Percentiles rank a stretch among this genome's conserved stretches.
Conservation (phyloP, 2,797 vertebrate species). For the Syndactyla subalaris region DNA sequence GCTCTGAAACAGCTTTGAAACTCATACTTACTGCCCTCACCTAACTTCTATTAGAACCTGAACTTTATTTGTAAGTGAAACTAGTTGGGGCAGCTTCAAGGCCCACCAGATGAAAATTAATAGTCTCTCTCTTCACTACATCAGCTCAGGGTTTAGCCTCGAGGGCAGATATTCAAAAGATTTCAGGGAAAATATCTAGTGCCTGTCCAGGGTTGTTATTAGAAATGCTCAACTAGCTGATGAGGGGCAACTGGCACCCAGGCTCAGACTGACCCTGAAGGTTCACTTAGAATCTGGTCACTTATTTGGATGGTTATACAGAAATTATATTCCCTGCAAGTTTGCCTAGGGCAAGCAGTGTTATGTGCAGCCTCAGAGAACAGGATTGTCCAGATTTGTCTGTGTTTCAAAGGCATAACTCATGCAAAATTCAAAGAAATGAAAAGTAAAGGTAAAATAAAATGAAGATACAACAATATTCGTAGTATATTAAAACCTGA, state of each 20-base stretch:
- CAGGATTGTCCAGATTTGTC: not conserved
- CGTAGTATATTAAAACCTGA: conserved; percentile 16
- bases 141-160: not conserved
- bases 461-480: conserved; percentile 5
- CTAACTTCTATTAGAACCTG: not conserved
- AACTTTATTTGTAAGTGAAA: not conserved
- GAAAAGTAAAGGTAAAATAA: conserved; percentile 50
- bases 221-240: not conserved
- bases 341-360: not conserved
- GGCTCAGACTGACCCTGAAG: not conserved
- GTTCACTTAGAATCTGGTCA: not conserved
- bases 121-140: not conserved
- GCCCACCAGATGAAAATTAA: not conserved
- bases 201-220: not conserved
- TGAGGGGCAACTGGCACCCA: not conserved
- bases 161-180: not conserved
- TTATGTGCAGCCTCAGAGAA: not conserved
- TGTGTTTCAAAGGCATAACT: not conserved
- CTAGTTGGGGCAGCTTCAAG: not conserved
- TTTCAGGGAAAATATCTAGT: not conserved
- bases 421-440: not conserved
- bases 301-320: not conserved
- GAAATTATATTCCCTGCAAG: not conserved
- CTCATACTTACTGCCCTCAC: not conserved
- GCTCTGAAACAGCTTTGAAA: conserved; percentile 10